Base-by-base conservation (phyloP, 2,113 vertebrate species). In the Procavia capensis region DNA sequence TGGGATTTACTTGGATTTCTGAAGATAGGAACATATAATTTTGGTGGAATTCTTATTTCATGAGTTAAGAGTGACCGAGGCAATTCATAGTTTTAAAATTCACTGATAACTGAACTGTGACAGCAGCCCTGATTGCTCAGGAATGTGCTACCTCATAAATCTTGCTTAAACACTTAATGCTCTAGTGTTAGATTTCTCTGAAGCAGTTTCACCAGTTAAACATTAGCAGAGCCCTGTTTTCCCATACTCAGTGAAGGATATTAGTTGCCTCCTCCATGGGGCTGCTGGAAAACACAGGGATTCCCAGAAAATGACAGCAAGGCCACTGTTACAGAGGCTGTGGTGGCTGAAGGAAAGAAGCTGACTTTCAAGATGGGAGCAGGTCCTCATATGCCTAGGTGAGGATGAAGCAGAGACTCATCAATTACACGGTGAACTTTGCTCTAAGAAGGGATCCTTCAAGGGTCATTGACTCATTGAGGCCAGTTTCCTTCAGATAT, bases 101-200 rank as follows among this genome's bases (percentile, higher is more conserved):
- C 34, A 39, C 54, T n/a, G 84, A 43, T 82, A 93, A 45, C 54
- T 72, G 79, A 50, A 29, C 36, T 47, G 61, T 20, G 14, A 5
- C 20, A 24, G n/a, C 88, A 75, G 57, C 34, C 29, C 22, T 29
- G 43, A 31, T 70, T 68, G 50, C 74, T 82, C 63, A 87, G 80
- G 96, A 97, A 93, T 93, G 96, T 81, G 36, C 80, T 57, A 50
- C 84, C 31, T 87, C 90, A 31, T 93, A 86, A 91, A 95, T 84
- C 87, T 86, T 68, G 54, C 72, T 36, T 74, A 47, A 93, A 45
- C 54, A 41, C 54, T 90, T 70, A 36, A n/a, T 83, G 16, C 31
- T 91, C 41, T 91, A 54, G 0, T 68, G n/a, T 45, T 90, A 72
- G 79, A 80, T 68, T 89, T 61, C 84, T 84, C 92, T 66, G 63